Evolutionary conservation across 2,888 invertebrate species (phyloP).

Genomic region (Nasonia oneida): DNA sequence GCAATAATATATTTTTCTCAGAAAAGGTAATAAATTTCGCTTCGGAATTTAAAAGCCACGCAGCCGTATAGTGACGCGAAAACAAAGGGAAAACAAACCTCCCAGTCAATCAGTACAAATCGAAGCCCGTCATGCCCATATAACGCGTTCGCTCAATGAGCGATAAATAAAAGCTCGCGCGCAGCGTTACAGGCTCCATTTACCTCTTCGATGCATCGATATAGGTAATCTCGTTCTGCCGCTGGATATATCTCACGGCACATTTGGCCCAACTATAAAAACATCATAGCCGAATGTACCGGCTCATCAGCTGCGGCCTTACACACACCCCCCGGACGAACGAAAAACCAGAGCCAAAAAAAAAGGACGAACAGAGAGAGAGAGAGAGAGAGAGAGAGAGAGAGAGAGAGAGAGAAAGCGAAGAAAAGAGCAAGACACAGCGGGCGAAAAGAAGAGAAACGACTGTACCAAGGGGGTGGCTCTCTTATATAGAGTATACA

Average conservation of each 20-base stretch:
- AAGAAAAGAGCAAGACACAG: slow-evolving; percentile 46
- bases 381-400: slow-evolving; percentile 41
- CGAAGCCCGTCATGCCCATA: neutral
- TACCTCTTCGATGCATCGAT: neutral
- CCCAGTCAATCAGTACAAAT: neutral
- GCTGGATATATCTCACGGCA: neutral
- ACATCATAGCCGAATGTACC: slow-evolving; percentile 6
- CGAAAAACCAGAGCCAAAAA: neutral
- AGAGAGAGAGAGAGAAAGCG: slow-evolving; percentile 33
- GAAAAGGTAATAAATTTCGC: neutral
- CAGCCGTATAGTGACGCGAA: neutral
- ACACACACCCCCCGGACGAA: neutral
- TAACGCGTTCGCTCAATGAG: neutral
- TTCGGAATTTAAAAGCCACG: too few relatives aligned
- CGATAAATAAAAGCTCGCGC: neutral
- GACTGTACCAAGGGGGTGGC: slow-evolving; percentile 46
- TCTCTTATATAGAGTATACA: slow-evolving; percentile 55
- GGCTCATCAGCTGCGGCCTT: neutral
- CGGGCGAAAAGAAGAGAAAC: slow-evolving; percentile 34
- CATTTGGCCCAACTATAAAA: slow-evolving; percentile 19
- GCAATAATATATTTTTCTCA: neutral
- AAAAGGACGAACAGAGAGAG: neutral
- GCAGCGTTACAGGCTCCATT: neutral
- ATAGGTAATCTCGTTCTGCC: neutral
- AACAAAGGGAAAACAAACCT: neutral